These are phyloP conservation scores for Oreochromis grahami DNA, from an alignment of 2,797 vertebrate genomes.

Conservation along the genomic window DNA sequence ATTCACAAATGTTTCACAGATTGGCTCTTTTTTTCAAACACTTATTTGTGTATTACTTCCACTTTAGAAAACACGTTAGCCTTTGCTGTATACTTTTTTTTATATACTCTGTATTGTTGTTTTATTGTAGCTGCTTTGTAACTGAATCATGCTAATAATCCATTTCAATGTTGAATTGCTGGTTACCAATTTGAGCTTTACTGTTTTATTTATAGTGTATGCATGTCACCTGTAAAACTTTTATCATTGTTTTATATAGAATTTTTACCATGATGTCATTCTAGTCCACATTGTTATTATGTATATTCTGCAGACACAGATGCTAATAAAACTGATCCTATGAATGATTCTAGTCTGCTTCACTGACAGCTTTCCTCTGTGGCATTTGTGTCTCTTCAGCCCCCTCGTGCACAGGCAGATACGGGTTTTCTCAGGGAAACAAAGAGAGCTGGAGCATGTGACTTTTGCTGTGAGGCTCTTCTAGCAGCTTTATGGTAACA, in stretches of 20 bases:
- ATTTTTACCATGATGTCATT: neutral
- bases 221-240: neutral
- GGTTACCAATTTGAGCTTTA: neutral
- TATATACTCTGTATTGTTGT: neutral
- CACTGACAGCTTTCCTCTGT: neutral
- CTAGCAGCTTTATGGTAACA: constrained; percentile 68
- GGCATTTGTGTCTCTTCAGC: neutral
- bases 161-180: neutral
- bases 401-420: neutral
- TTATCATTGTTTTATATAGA: neutral
- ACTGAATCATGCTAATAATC: neutral
- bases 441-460: constrained; percentile 78
- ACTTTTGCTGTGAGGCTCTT: constrained; percentile 68
- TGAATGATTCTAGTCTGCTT: neutral
- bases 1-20: neutral
- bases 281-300: neutral
- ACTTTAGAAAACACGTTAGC: neutral
- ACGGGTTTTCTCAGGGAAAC: constrained; percentile 39
- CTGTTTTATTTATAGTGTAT: neutral
- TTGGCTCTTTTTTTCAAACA: neutral
- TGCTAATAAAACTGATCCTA: neutral
- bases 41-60: neutral
- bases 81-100: neutral
- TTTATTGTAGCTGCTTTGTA: neutral
- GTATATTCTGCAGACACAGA: neutral